These are phyloP conservation scores for Chaetophractus vellerosus DNA, from an alignment of 2,797 vertebrate genomes.

Conservation along the genomic window DNA sequence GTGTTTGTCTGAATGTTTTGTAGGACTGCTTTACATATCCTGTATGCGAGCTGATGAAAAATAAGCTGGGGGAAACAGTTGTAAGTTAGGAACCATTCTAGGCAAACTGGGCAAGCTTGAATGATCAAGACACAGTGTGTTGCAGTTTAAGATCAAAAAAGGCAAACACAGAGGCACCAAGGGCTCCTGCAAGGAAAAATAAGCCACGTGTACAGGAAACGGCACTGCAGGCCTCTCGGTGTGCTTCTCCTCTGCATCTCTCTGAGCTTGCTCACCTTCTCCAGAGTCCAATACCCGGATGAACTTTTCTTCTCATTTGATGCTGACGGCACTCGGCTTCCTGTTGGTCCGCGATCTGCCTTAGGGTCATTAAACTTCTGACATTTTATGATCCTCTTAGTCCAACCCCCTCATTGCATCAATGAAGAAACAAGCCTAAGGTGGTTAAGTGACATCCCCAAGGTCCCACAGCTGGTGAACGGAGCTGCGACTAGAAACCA, in stretches of 20 bases:
- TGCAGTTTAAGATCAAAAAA: neutral
- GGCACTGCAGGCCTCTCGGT: neutral
- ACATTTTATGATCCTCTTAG: conserved; percentile 44
- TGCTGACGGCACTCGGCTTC: neutral
- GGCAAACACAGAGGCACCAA: neutral
- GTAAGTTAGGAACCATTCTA: neutral
- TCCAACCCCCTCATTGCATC: conserved; percentile 47
- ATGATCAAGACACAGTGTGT: neutral
- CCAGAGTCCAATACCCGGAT: neutral
- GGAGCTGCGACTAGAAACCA: neutral
- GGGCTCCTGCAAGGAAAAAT: neutral
- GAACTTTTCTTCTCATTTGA: neutral
- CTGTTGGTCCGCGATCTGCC: neutral
- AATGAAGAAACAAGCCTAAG: conserved; percentile 44
- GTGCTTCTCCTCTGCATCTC: neutral
- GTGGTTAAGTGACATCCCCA: conserved; percentile 21
- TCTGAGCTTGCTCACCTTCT: conserved; percentile 24
- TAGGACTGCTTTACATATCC: neutral
- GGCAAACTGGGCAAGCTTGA: neutral
- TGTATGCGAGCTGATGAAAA: neutral
- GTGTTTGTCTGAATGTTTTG: neutral
- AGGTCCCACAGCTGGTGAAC: neutral
- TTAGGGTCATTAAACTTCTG: conserved; percentile 50
- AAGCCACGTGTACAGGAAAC: neutral
- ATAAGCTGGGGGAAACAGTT: neutral